phyloP scores from a whole-genome alignment of 2,797 vertebrate genomes.

The Rhinophrynus dorsalis region DNA sequence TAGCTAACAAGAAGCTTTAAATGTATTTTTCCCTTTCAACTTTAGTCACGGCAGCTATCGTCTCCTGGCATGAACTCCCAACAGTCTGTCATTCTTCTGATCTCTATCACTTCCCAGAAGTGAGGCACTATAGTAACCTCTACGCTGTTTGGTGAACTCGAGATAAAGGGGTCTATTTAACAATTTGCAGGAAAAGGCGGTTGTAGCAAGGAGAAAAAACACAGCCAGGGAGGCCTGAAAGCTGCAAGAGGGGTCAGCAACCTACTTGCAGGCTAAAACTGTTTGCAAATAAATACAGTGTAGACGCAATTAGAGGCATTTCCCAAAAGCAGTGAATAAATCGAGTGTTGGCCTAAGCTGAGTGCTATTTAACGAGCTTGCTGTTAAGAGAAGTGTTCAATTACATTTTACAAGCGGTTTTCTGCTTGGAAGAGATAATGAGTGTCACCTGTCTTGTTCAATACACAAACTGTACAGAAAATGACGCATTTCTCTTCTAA shows the following conservation, averaged over 20 bases:
- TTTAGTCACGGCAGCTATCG: conserved; percentile 8
- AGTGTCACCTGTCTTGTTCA: conserved; percentile 21
- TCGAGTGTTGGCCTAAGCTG: background rate
- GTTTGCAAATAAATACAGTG: background rate
- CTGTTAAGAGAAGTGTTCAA: conserved; percentile 18
- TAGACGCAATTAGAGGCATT: background rate
- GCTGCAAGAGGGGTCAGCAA: too few relatives aligned
- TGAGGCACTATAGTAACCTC: conserved; percentile 30
- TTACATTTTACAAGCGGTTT: conserved; percentile 16
- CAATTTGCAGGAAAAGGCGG: conserved; percentile 14
- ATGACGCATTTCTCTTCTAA: too few relatives aligned
- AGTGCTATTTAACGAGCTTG: conserved; percentile 24
- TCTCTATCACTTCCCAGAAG: conserved; percentile 40
- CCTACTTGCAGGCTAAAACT: too few relatives aligned
- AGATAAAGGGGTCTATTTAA: conserved; percentile 32
- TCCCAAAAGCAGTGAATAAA: conserved; percentile 19
- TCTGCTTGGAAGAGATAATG: conserved; percentile 3
- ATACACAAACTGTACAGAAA: conserved; percentile 1
- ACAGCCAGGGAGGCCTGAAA: too few relatives aligned
- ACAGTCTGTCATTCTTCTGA: conserved; percentile 3
- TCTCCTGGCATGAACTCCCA: background rate
- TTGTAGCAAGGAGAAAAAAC: too few relatives aligned
- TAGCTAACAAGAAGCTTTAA: too few relatives aligned
- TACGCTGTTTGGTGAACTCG: conserved; percentile 24
- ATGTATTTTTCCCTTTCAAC: background rate